Base-by-base conservation (phyloP, 2,888 invertebrate genomes). In the Drosophila macrospina region DNA sequence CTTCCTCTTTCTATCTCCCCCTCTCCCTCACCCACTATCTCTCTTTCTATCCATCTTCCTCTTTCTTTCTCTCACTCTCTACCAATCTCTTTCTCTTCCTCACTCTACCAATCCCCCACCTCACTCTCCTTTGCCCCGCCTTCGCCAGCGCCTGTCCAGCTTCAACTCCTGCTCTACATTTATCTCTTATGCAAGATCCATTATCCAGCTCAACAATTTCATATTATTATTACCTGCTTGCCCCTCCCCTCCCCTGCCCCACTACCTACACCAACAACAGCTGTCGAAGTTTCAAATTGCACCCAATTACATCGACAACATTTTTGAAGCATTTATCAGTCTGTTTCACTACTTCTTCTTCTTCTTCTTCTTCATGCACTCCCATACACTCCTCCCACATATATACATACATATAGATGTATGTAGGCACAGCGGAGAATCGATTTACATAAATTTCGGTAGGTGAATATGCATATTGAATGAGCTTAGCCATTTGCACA, bases 401-500 rank as follows among this genome's bases (percentile, higher is more conserved):
- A 20, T 11, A 10, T 4, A 16, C n/a, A n/a, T n/a, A n/a, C n/a
- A n/a, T n/a, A n/a, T n/a, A n/a, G n/a, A n/a, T n/a, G n/a, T n/a
- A n/a, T n/a, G n/a, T n/a, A n/a, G n/a, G n/a, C n/a, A n/a, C n/a
- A n/a, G n/a, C n/a, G n/a, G n/a, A n/a, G 52, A 7, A 52, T 41
- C n/a, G 3, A 36, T 60, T 60, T 60, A 4, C 60, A 59, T 48
- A 48, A 16, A 47, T 48, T 48, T 28, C 0, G 45, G 24, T 5
- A 5, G 34, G 4, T 16, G 16, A 4, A 54, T 32, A 54, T 54
- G 54, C 30, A 54, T 54, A 54, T 44, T 55, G 13, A 39, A 37
- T 57, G 57, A 36, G 57, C 20, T 59, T 48, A 15, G 41, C 15
- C 20, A 57, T 76, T 71, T 62, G 52, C 61, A 47, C 36, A 65